Evolutionary conservation across 2,113 vertebrate genomes (phyloP).

Genomic region (Bujurquina vittata): DNA sequence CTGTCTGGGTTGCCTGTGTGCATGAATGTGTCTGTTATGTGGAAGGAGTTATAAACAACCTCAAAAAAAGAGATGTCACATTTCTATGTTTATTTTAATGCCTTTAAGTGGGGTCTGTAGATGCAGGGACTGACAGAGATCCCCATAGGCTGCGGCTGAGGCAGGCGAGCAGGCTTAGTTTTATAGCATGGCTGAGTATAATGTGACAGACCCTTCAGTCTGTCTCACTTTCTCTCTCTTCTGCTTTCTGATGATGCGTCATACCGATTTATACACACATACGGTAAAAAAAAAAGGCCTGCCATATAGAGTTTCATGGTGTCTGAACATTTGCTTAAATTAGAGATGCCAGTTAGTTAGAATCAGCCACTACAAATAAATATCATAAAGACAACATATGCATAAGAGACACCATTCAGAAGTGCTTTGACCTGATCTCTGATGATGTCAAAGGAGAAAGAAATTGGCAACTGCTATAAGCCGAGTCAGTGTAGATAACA

Average conservation of each 20-base stretch:
- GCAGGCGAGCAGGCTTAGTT: constrained; percentile 29
- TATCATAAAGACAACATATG: background rate
- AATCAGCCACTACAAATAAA: constrained; percentile 41
- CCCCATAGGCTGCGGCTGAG: constrained; percentile 26
- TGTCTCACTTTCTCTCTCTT: constrained; percentile 14
- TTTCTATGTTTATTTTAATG: constrained; percentile 69
- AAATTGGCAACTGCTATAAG: constrained; percentile 54
- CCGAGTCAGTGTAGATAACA: constrained; percentile 56
- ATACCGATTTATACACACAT: constrained; percentile 22
- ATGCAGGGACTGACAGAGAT: constrained; percentile 27
- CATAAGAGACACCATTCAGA: background rate
- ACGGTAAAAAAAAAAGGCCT: constrained; percentile 1
- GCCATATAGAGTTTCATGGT: constrained; percentile 38
- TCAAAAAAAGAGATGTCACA: constrained; percentile 61
- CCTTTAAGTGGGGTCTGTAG: constrained; percentile 46
- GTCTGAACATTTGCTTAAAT: constrained; percentile 59
- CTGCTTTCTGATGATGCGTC: constrained; percentile 13
- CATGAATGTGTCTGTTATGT: constrained; percentile 39
- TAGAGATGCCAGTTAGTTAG: constrained; percentile 44
- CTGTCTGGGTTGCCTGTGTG: constrained; percentile 38
- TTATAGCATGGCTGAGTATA: constrained; percentile 37
- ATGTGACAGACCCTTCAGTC: constrained; percentile 34
- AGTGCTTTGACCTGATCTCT: background rate
- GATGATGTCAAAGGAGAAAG: constrained; percentile 18
- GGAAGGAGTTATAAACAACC: constrained; percentile 52